These are phyloP conservation scores for Cynocephalus volans DNA, from an alignment of 2,113 vertebrate genomes.

Conservation along the genomic window DNA sequence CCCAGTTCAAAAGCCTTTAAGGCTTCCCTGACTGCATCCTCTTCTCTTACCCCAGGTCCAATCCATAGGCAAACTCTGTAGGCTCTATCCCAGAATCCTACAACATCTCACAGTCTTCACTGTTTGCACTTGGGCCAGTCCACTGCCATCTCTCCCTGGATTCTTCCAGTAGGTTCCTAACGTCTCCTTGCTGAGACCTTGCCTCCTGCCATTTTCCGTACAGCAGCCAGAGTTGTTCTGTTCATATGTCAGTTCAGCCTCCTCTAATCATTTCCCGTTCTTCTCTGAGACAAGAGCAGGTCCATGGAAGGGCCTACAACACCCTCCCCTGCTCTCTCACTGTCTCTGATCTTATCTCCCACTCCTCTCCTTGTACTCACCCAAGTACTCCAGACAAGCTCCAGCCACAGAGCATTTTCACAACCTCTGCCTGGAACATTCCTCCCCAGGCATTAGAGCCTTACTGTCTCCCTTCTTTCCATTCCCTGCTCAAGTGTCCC, in stretches of 20 bases:
- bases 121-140: neutral
- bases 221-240: neutral
- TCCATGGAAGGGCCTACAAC: rapidly evolving
- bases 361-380: rapidly evolving
- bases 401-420: neutral
- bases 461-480: neutral
- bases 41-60: neutral
- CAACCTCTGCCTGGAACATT: neutral
- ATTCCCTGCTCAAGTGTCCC: neutral
- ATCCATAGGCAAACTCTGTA: neutral
- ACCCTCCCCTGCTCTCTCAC: neutral
- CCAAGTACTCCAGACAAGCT: neutral
- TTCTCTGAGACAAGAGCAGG: neutral
- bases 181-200: neutral
- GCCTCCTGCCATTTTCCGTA: neutral
- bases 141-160: neutral
- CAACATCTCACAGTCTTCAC: neutral
- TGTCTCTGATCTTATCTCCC: neutral
- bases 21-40: neutral
- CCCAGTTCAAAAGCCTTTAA: neutral
- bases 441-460: neutral
- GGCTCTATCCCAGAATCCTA: neutral
- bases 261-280: neutral
- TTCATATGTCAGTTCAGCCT: rapidly evolving
- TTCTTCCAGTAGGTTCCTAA: neutral